phyloP scores from a whole-genome alignment of 2,888 invertebrate genomes.

The Ormyrus thymus region DNA sequence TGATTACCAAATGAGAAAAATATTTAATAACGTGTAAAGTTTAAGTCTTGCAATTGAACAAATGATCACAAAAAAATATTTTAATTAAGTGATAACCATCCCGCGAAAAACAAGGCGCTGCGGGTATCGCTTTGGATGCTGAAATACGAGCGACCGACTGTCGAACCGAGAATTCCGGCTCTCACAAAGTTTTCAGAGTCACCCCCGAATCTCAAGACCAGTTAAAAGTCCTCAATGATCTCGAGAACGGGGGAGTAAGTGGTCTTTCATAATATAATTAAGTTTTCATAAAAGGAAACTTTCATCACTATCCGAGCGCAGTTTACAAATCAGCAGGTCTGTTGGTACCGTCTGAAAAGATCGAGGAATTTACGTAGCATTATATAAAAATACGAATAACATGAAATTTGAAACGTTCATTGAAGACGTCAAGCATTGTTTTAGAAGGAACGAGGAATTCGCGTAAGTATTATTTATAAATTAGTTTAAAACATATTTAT shows the following conservation, averaged over 20 bases:
- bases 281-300: too few relatives aligned
- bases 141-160: constrained; percentile 10
- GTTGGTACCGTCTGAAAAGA: constrained; percentile 79
- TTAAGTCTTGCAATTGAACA: constrained; percentile 55
- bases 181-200: constrained; percentile 34
- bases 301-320: constrained; percentile 57
- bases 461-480: too few relatives aligned
- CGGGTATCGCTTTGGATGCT: neutral
- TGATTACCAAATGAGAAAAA: too few relatives aligned
- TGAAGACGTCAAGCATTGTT: constrained; percentile 78
- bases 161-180: too few relatives aligned
- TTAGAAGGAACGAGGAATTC: constrained; percentile 59
- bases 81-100: constrained; percentile 11
- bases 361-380: constrained; percentile 75
- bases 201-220: constrained; percentile 31
- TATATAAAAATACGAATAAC: constrained; percentile 70
- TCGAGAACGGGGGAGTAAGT: constrained; percentile 33
- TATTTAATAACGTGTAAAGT: too few relatives aligned
- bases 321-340: constrained; percentile 75
- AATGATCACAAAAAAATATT: neutral
- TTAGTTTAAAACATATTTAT: too few relatives aligned
- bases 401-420: constrained; percentile 76
- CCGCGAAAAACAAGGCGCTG: constrained; percentile 8
- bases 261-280: too few relatives aligned
- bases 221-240: constrained; percentile 7